phyloP scores from a whole-genome alignment of 2,113 vertebrate genomes.

The Pituophis catenifer region DNA sequence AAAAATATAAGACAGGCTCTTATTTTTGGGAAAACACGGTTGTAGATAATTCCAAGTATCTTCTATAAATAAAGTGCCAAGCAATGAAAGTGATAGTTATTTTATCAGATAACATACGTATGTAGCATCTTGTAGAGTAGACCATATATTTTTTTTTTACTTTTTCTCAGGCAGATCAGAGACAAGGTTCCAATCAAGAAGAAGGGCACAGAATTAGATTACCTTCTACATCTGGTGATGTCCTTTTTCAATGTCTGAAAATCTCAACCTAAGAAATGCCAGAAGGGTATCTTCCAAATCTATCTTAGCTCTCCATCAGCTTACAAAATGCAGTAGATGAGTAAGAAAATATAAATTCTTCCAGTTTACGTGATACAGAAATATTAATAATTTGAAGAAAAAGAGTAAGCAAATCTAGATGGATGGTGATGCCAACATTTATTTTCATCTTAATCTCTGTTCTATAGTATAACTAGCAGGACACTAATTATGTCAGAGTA shows the following conservation, averaged over 20 bases:
- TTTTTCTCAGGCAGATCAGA: not conserved
- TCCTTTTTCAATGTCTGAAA: not conserved
- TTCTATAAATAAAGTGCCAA: not conserved
- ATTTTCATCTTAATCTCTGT: not conserved
- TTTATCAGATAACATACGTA: not conserved
- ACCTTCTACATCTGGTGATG: not conserved
- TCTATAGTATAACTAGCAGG: not conserved
- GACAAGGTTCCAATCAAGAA: not conserved
- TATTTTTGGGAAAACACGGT: no score
- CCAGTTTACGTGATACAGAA: not conserved
- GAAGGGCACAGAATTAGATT: not conserved
- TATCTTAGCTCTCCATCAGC: not conserved
- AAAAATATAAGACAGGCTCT: no score
- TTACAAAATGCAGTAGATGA: not conserved
- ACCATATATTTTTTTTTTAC: not conserved
- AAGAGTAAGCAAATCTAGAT: not conserved
- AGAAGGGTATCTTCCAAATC: not conserved
- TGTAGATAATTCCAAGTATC: slow-evolving; percentile 11
- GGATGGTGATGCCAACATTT: not conserved
- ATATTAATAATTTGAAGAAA: not conserved
- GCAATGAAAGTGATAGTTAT: no score
- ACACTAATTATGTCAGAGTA: not conserved
- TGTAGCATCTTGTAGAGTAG: not conserved
- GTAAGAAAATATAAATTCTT: not conserved
- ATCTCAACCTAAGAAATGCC: not conserved